Evolutionary conservation across 2,113 vertebrate species (phyloP).

Genomic region (Athene noctua): DNA sequence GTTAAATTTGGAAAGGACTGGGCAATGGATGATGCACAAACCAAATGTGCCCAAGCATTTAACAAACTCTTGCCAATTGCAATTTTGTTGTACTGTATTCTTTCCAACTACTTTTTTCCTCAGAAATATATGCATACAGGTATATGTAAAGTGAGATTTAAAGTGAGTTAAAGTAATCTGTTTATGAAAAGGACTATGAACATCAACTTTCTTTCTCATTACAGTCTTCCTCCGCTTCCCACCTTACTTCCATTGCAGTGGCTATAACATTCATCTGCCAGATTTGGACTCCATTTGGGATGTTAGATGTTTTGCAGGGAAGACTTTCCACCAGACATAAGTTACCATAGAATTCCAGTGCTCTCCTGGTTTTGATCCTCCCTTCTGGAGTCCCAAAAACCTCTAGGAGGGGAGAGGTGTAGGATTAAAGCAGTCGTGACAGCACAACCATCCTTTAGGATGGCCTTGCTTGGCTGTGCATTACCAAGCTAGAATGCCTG

Average conservation of each 20-base stretch:
- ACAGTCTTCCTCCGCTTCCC: not conserved
- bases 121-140: not conserved
- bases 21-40: not conserved
- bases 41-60: not conserved
- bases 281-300: not conserved
- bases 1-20: not conserved
- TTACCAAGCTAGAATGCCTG: rapidly evolving
- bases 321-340: not conserved
- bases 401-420: not conserved
- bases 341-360: not conserved
- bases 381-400: not conserved
- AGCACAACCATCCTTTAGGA: not conserved
- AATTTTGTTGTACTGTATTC: not conserved
- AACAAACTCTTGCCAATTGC: not conserved
- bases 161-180: not conserved
- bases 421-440: not conserved
- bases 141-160: not conserved
- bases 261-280: not conserved
- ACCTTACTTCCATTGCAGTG: rapidly evolving
- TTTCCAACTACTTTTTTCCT: not conserved
- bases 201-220: not conserved
- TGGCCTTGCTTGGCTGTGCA: not conserved
- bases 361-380: not conserved
- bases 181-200: not conserved
- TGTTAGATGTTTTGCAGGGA: not conserved